Conservation (phyloP, 64 coral and sea anemone genomes). For the Stichodactyla mertensii region DNA sequence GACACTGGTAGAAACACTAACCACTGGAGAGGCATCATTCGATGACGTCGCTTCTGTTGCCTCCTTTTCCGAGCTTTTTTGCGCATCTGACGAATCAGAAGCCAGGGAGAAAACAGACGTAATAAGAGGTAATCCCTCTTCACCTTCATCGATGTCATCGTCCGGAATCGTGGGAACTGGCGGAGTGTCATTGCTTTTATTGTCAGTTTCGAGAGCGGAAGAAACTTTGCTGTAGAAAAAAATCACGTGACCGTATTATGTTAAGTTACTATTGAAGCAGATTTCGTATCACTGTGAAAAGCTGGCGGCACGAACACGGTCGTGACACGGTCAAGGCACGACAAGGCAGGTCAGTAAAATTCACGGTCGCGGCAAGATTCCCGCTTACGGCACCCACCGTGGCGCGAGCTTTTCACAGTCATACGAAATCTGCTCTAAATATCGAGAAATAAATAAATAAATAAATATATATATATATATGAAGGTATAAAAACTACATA, state of each 20-base stretch:
- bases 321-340: no score
- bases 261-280: background rate
- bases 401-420: no score
- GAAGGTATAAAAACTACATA: no score
- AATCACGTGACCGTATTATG: background rate
- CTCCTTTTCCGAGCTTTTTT: background rate
- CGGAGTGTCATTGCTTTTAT: background rate
- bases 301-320: no score
- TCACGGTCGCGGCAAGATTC: no score
- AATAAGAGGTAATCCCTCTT: slow-evolving; percentile 3
- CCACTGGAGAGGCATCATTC: background rate
- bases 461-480: no score
- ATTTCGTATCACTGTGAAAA: no score
- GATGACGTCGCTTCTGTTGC: background rate
- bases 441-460: no score
- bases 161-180: slow-evolving; percentile 20
- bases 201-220: background rate
- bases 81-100: background rate
- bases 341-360: no score
- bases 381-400: no score
- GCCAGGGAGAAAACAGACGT: slow-evolving; percentile 19
- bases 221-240: background rate
- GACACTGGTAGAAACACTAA: background rate
- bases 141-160: slow-evolving; percentile 3
- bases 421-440: no score